A percentile compares a stretch with the other conserved stretches of the same genome.
These are phyloP conservation scores for Aphodius granarius DNA, from an alignment of 2,888 invertebrate species.

Conservation along the genomic window DNA sequence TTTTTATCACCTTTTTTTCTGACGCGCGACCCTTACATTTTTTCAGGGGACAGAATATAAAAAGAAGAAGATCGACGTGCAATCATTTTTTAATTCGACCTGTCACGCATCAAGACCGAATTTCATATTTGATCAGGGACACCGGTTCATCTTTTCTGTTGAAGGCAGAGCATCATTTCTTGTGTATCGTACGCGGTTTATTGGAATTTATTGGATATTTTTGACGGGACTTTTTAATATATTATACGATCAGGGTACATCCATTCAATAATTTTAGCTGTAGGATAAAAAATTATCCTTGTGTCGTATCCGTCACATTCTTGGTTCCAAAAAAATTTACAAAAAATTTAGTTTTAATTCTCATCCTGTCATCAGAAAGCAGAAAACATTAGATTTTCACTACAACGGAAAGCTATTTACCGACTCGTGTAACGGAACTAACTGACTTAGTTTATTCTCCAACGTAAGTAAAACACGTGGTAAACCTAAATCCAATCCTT, in stretches of 20 bases:
- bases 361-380: too few relatives aligned
- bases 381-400: too few relatives aligned
- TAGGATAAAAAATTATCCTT: too few relatives aligned
- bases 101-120: not conserved
- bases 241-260: not conserved
- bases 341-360: too few relatives aligned
- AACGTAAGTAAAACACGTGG: not conserved
- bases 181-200: not conserved
- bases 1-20: not conserved
- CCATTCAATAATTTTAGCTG: too few relatives aligned
- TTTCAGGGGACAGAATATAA: not conserved
- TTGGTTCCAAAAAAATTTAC: too few relatives aligned
- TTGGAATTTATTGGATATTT: not conserved
- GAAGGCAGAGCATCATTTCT: not conserved
- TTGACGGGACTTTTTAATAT: not conserved
- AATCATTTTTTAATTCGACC: not conserved
- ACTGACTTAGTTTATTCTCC: not conserved
- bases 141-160: not conserved
- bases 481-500: not conserved
- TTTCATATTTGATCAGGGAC: not conserved
- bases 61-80: not conserved
- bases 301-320: too few relatives aligned
- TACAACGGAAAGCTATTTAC: too few relatives aligned
- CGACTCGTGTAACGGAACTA: too few relatives aligned
- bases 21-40: not conserved